phyloP scores from a whole-genome alignment of 2,888 invertebrate genomes.

The Criorhina ranunculi region DNA sequence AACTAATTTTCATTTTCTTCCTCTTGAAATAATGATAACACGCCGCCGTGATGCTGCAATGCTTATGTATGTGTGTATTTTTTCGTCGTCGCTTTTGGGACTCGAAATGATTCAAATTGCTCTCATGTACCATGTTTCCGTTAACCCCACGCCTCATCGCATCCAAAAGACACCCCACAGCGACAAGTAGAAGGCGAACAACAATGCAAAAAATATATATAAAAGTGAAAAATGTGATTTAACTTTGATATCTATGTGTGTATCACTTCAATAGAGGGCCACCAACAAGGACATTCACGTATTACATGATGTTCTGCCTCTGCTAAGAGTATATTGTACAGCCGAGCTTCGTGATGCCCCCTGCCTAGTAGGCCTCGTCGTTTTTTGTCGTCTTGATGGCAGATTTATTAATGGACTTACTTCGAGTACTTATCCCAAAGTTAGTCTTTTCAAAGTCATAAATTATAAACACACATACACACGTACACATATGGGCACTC shows the following conservation, averaged over 20 bases:
- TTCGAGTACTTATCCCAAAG: slow-evolving; percentile 70
- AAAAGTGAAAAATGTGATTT: slow-evolving; percentile 55
- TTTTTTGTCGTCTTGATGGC: slow-evolving; percentile 25
- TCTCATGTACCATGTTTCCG: slow-evolving; percentile 41
- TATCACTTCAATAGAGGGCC: slow-evolving; percentile 10
- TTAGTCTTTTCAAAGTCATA: slow-evolving; percentile 69
- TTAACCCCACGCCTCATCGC: not conserved
- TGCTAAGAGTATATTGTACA: not conserved
- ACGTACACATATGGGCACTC: not conserved
- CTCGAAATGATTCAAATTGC: slow-evolving; percentile 46
- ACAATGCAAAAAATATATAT: slow-evolving; percentile 19
- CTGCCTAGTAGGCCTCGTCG: slow-evolving; percentile 22
- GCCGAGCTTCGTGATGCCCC: not conserved
- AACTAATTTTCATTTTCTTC: slow-evolving; percentile 61
- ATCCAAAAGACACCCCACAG: not conserved
- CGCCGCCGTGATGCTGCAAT: slow-evolving; percentile 16
- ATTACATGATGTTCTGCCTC: slow-evolving; percentile 35
- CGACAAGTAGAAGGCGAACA: slow-evolving; percentile 18
- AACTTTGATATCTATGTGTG: slow-evolving; percentile 27
- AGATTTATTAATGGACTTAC: slow-evolving; percentile 75
- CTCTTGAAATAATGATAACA: slow-evolving; percentile 51
- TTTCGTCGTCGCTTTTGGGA: slow-evolving; percentile 9
- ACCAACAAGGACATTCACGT: slow-evolving; percentile 46
- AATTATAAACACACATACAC: slow-evolving; percentile 58
- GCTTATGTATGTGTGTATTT: not conserved